Percentiles rank a stretch among this genome's conserved stretches.
phyloP scores from a whole-genome alignment of 2,113 vertebrate genomes.

The Sphaerodactylus townsendi region DNA sequence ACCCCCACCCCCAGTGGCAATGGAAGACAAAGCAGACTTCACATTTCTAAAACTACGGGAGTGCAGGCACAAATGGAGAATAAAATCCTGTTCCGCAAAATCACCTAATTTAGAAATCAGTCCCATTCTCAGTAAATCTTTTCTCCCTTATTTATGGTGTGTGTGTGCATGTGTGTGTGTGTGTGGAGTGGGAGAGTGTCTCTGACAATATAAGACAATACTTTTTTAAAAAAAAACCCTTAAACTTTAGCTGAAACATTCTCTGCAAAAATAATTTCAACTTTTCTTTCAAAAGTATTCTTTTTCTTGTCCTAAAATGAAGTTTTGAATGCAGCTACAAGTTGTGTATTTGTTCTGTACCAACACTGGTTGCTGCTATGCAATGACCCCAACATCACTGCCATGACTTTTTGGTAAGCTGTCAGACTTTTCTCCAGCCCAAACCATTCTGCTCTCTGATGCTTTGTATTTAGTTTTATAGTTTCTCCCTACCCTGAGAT shows the following conservation, averaged over 20 bases:
- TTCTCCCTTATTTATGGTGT: not conserved
- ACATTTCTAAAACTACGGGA: not conserved
- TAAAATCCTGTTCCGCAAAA: not conserved
- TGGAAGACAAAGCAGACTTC: not conserved
- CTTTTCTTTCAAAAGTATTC: not conserved
- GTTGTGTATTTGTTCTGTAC: not conserved
- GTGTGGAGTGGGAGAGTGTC: not conserved
- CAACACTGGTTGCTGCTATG: not conserved
- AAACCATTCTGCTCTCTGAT: not conserved
- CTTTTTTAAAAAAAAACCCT: too few relatives aligned
- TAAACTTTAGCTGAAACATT: constrained; percentile 12
- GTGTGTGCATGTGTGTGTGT: too few relatives aligned
- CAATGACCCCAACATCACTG: not conserved
- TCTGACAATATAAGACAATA: constrained; percentile 5
- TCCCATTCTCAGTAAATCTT: not conserved
- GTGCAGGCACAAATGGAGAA: not conserved
- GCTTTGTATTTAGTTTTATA: not conserved
- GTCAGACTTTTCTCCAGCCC: not conserved
- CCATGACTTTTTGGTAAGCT: not conserved
- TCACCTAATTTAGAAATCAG: not conserved
- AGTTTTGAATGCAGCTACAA: not conserved
- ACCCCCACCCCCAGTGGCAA: not conserved
- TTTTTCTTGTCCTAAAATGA: not conserved
- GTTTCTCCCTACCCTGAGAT: not conserved
- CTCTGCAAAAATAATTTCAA: not conserved